These are phyloP conservation scores for Spondyliosoma cantharus DNA, from an alignment of 2,797 vertebrate genomes.

Conservation along the genomic window DNA sequence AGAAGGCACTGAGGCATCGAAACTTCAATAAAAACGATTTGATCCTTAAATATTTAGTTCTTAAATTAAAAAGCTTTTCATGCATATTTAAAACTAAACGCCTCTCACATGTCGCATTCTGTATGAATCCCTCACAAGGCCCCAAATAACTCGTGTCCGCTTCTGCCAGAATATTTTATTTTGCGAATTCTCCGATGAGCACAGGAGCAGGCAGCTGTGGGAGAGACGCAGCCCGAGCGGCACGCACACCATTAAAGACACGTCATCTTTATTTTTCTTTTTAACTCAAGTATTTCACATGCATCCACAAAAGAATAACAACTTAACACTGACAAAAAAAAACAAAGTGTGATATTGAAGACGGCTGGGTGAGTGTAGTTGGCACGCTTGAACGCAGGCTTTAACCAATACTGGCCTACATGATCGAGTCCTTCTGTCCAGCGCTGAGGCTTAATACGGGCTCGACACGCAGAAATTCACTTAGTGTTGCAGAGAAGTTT, in stretches of 20 bases:
- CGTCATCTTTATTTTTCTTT: slow-evolving; percentile 70
- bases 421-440: slow-evolving; percentile 13
- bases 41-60: neutral
- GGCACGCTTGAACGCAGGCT: slow-evolving; percentile 37
- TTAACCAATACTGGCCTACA: slow-evolving; percentile 49
- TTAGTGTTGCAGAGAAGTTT: slow-evolving; percentile 42
- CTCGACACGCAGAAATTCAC: slow-evolving; percentile 55
- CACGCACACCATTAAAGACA: slow-evolving; percentile 21
- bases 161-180: neutral
- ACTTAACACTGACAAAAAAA: slow-evolving; percentile 78
- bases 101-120: slow-evolving; percentile 1
- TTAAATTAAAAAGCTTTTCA: neutral
- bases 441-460: slow-evolving; percentile 10
- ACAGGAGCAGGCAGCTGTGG: slow-evolving; percentile 5
- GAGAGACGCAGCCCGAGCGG: neutral
- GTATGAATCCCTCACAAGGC: neutral
- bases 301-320: slow-evolving; percentile 73
- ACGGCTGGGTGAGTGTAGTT: slow-evolving; percentile 35
- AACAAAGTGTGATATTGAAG: slow-evolving; percentile 51
- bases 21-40: neutral
- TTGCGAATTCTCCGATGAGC: neutral
- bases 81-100: neutral
- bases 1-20: neutral
- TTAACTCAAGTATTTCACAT: slow-evolving; percentile 73
- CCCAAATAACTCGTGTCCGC: slow-evolving; percentile 3